Evolutionary conservation across 2,797 vertebrate species (phyloP), one percentile per base, ranked within the genome.

Genomic region (Bradypus variegatus): DNA sequence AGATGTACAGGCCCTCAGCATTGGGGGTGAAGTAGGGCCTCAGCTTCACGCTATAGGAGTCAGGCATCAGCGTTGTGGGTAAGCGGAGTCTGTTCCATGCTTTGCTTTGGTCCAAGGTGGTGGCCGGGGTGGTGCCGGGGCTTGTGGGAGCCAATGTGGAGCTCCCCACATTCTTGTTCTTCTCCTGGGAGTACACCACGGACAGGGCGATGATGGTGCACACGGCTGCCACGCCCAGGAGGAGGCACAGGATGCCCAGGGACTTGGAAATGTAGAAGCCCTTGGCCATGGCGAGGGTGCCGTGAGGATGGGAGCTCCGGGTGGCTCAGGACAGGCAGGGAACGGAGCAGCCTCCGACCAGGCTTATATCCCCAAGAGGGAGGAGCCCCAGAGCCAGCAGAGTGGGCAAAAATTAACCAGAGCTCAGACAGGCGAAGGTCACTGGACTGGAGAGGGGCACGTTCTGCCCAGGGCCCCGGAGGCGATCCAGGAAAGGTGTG

Each of bases 211-310:
- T 96, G 90, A 99, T 99, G 53, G 98, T 98, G 89, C 96, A 95
- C 69, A 98, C 70, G 0, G 98, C 98, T 0, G 93, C 97, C 36
- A 97, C 18, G 0, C 93, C 97, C 84, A 98, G 93, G 8, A 98
- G 27, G 0, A 99, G 95, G 86, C 97, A 94, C 38, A 96, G 97
- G 0, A 98, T 91, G 90, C 97, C 98, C 55, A 98, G 92, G 0
- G 97, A 92, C 97, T 97, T 99, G 96, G 98, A 98, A 93, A 99
- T 96, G 91, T 97, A 98, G 97, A 98, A 99, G 78, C 98, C 98
- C 36, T 98, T 98, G 1, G 97, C 98, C 99, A 99, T 99, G 97
- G 95, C 1, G 94, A 64, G 21, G 67, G 36, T 2, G 10, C 0
- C 0, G 3, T 31, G 67, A 55, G 21, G 0, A 3, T 31, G 67